Evolutionary conservation across 2,113 vertebrate genomes (phyloP).

Genomic region (Eleginops maclovinus): DNA sequence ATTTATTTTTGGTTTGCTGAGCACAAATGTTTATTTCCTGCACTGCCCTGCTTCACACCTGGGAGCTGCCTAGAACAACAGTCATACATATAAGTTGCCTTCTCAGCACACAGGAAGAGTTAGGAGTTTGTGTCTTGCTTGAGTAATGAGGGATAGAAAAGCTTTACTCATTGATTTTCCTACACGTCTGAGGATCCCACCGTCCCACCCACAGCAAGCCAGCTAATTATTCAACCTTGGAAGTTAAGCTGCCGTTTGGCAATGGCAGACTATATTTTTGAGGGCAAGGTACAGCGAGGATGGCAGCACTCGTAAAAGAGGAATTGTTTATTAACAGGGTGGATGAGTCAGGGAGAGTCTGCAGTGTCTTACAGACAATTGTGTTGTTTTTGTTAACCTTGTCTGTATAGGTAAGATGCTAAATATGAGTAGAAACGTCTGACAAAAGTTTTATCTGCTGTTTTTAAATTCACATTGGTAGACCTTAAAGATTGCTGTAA

Average conservation of each 20-base stretch:
- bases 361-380: neutral
- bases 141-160: constrained; percentile 4
- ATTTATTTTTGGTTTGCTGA: constrained; percentile 49
- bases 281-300: constrained; percentile 59
- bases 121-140: constrained; percentile 25
- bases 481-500: neutral
- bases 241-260: constrained; percentile 34
- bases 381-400: neutral
- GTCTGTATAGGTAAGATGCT: neutral
- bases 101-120: constrained; percentile 22
- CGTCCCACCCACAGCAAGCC: neutral
- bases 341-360: constrained; percentile 22
- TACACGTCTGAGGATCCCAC: constrained; percentile 1
- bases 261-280: constrained; percentile 38
- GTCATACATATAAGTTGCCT: neutral
- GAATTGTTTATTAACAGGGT: constrained; percentile 51
- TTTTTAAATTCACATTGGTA: neutral
- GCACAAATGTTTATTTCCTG: constrained; percentile 15
- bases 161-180: constrained; percentile 13
- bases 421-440: neutral
- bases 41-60: constrained; percentile 11
- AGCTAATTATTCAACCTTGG: constrained; percentile 30
- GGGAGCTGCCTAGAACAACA: constrained; percentile 7
- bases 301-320: constrained; percentile 49
- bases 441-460: neutral